Evolutionary conservation across 2,113 vertebrate genomes (phyloP).

Genomic region (Todiramphus saurophagus): DNA sequence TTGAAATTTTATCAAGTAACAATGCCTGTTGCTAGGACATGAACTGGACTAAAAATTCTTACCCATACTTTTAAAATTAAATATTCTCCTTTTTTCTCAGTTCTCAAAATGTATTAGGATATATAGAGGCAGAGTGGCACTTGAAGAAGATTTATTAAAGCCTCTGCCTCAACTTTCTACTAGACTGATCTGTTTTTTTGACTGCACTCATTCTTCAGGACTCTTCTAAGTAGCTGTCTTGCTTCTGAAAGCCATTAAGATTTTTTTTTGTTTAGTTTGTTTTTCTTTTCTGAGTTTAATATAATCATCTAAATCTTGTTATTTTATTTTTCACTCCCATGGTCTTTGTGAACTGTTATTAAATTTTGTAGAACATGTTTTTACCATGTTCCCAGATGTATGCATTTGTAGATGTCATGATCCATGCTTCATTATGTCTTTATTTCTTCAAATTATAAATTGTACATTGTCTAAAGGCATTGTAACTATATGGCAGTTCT

Average conservation of each 20-base stretch:
- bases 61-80: not conserved
- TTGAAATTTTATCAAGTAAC: not conserved
- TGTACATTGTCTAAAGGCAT: not conserved
- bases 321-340: not conserved
- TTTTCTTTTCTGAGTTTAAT: not conserved
- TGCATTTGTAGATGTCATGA: not conserved
- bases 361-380: not conserved
- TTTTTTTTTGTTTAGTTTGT: not conserved
- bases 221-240: not conserved
- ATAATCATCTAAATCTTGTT: not conserved
- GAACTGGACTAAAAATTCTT: not conserved
- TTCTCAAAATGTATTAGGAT: not conserved
- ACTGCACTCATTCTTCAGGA: not conserved
- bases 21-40: not conserved
- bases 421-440: not conserved
- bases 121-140: not conserved
- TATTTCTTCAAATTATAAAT: not conserved
- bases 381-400: not conserved
- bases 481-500: not conserved
- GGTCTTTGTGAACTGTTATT: not conserved
- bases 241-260: not conserved
- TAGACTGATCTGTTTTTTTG: not conserved
- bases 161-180: not conserved
- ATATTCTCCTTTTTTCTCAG: fast-evolving
- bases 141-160: not conserved